Evolutionary conservation across 2,888 invertebrate species (phyloP), one percentile per base, ranked within the genome.

Genomic region (Dasypolia templi): DNA sequence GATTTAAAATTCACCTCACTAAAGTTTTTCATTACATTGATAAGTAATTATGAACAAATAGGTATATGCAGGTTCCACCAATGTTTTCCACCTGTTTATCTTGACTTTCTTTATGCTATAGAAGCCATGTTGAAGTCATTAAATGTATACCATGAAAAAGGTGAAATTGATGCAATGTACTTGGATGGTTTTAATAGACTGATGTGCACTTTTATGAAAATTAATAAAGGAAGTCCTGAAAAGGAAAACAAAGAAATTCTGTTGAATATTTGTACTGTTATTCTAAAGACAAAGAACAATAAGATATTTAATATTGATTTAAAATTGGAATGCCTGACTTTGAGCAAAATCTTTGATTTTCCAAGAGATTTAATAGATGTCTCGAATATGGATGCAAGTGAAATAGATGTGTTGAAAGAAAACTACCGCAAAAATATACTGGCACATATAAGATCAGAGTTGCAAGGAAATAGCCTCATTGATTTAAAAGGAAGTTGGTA

Each of bases 1-100:
- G 92, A 95, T 85, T 72, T 96, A 32, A 96, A 96, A 87, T 81
- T 94, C 22, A 74, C 77, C 29, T 89, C 92, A 32, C 78, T 96
- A 1, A 91, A 88, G 53, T 96, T 96, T 85, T 96, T 94, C 79
- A 81, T 89, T 29, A 88, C 90, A 73, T 84, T 96, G 29, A 91
- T 95, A 17, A 82, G 42, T n/a, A 94, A 94, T 79, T 93, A 91
- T 79, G 89, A 92, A 75, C 81, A 91, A 84, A 83, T 89, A 63
- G 89, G 93, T 7, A 86, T 94, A 42, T 80, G 84, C 49, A 91
- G 85, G 67, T 94, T 95, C 77, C 77, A 87, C 39, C 77, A 85
- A 32, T 80, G 86, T 32, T 96, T 94, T 81, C 91, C 92, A n/a
- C 64, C 81, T 14, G 75, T 89, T 64, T 92, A 89, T 77, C 86